A percentile compares a stretch with the other conserved stretches of the same genome.
These are phyloP conservation scores for Anoncus sp. DNA, from an alignment of 2,888 invertebrate genomes.

Conservation along the genomic window DNA sequence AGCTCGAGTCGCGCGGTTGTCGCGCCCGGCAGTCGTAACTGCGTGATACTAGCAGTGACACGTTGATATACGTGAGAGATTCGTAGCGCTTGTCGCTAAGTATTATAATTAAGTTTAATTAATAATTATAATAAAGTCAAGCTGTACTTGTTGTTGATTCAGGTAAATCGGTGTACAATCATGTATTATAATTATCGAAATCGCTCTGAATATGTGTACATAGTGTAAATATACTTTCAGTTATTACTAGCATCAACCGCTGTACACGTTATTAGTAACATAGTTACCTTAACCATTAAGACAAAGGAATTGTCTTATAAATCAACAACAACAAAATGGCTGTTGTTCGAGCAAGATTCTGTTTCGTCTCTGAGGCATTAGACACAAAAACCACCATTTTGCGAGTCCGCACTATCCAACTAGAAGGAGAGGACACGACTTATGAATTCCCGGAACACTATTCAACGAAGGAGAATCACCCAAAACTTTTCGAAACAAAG, in stretches of 20 bases:
- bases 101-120: constrained; percentile 8
- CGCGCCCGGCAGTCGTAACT: too few relatives aligned
- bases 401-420: constrained; percentile 65
- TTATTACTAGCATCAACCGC: constrained; percentile 41
- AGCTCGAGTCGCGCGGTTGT: too few relatives aligned
- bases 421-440: constrained; percentile 55
- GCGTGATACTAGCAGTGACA: constrained; percentile 19
- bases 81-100: constrained; percentile 28
- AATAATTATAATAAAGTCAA: constrained; percentile 22
- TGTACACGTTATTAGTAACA: constrained; percentile 25
- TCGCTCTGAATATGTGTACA: constrained; percentile 6
- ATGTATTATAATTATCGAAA: constrained; percentile 40
- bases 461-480: constrained; percentile 58
- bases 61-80: too few relatives aligned
- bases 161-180: constrained; percentile 28
- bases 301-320: constrained; percentile 62
- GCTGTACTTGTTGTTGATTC: constrained; percentile 54
- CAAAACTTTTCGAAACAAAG: constrained; percentile 58
- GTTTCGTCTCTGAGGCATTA: constrained; percentile 53
- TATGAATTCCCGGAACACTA: constrained; percentile 59
- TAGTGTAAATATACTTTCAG: constrained; percentile 45
- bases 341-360: constrained; percentile 59
- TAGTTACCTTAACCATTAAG: neutral
- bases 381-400: constrained; percentile 55
- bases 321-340: constrained; percentile 58